Base-by-base conservation (phyloP, 2,888 invertebrate species). In the Drosophila maculinotata region DNA sequence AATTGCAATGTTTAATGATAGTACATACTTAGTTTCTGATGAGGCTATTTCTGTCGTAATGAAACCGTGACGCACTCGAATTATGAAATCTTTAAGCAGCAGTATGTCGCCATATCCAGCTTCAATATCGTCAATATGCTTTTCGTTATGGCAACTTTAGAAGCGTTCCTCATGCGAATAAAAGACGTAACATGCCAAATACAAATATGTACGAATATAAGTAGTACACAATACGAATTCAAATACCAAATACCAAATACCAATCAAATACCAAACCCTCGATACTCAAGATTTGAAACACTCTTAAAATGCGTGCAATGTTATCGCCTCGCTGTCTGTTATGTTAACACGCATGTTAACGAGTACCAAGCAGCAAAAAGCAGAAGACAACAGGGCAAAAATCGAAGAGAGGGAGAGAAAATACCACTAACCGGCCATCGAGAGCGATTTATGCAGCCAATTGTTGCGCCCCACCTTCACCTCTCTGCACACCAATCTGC, bases 321-420 rank as follows among this genome's bases (percentile, higher is more conserved):
- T 39, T 38, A 36, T 23, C 25, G 25, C 8, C 28, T 20, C 5
- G 52, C 33, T 30, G 33, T 53, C n/a, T 45, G 47, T 68, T 66
- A 63, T 73, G 84, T 76, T 83, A 76, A 66, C 81, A 80, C 73
- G 78, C 78, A 59, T 83, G 80, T 69, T 74, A 76, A 79, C 66
- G 47, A 42, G 70, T 62, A 42, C 42, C 53, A 57, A 48, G 42
- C 15, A 42, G 28, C 42, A 44, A 52, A 54, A 59, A 35, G 72
- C 66, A 54, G 54, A 39, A 49, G 47, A 48, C 45, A 70, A 42
- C 62, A 44, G 44, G 41, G 39, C 9, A 39, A 39, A 54, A 51
- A 67, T 69, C 69, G 57, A 76, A 65, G 44, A 64, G 60, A 54
- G 66, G 63, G 44, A 64, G 60, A 54, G 66, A 80, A 68, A 81